Conservation (phyloP, 2,888 invertebrate genomes). For the Eustalomyia histrio region DNA sequence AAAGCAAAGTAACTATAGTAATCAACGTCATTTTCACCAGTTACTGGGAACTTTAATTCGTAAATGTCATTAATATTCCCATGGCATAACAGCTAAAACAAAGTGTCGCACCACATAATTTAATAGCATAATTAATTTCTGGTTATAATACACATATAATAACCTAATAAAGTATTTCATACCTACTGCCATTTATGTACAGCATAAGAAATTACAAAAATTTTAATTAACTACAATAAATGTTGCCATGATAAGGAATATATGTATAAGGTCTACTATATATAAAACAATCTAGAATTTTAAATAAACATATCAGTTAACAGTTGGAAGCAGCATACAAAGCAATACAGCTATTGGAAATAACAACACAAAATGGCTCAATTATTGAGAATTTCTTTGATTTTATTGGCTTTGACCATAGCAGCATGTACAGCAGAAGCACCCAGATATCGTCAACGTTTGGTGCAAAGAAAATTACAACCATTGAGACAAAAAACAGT, state of each 20-base stretch:
- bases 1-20: conserved; percentile 3
- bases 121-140: conserved; percentile 55
- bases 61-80: conserved; percentile 48
- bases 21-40: conserved; percentile 38
- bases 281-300: conserved; percentile 69
- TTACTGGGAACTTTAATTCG: conserved; percentile 5
- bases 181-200: neutral
- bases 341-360: neutral
- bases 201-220: conserved; percentile 21
- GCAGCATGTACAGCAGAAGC: conserved; percentile 61
- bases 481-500: conserved; percentile 59
- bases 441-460: conserved; percentile 54
- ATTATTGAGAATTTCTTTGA: conserved; percentile 35
- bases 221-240: conserved; percentile 41
- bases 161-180: neutral
- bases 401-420: conserved; percentile 57
- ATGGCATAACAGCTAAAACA: conserved; percentile 28
- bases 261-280: conserved; percentile 31
- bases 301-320: conserved; percentile 49
- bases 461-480: conserved; percentile 67
- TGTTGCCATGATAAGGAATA: conserved; percentile 29
- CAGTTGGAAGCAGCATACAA: conserved; percentile 44
- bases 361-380: conserved; percentile 40
- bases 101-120: conserved; percentile 55
- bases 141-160: conserved; percentile 21